Evolutionary conservation across 2,797 vertebrate genomes (phyloP).

Genomic region (Phrynocephalus forsythii): DNA sequence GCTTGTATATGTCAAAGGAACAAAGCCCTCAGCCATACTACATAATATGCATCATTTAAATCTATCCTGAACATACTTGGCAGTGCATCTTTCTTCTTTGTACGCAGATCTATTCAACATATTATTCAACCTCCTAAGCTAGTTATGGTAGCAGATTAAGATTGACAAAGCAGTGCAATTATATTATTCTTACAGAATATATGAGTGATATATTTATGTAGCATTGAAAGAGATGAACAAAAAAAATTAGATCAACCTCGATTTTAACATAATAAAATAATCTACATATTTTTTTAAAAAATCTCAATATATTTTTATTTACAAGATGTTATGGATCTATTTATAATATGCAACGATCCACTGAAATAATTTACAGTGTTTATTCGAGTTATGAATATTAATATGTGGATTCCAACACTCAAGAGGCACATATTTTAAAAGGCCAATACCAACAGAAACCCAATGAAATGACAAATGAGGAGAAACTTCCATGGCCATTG

Average conservation of each 20-base stretch:
- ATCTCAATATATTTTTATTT: constrained; percentile 66
- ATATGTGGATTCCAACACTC: constrained; percentile 83
- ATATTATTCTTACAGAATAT: constrained; percentile 36
- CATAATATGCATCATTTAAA: constrained; percentile 61
- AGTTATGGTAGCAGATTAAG: constrained; percentile 29
- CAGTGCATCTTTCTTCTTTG: constrained; percentile 30
- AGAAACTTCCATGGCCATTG: constrained; percentile 74
- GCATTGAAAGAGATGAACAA: constrained; percentile 37
- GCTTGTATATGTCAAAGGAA: constrained; percentile 14
- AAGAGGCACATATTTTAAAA: constrained; percentile 84
- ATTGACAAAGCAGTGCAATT: constrained; percentile 34
- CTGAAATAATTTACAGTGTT: constrained; percentile 70
- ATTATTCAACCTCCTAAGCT: constrained; percentile 39
- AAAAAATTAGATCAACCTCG: constrained; percentile 43
- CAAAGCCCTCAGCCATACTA: not conserved
- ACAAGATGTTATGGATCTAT: constrained; percentile 65
- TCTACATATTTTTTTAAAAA: constrained; percentile 66
- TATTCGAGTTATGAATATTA: constrained; percentile 82
- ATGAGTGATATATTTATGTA: constrained; percentile 44
- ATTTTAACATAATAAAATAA: constrained; percentile 61
- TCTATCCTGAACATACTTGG: constrained; percentile 47
- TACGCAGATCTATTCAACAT: constrained; percentile 57
- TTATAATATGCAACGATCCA: constrained; percentile 70
- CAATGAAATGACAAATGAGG: constrained; percentile 76
- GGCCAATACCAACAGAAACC: constrained; percentile 77